Evolutionary conservation across 2,888 invertebrate species (phyloP), one percentile per base, ranked within the genome.

Genomic region (Tetragonisca angustula): DNA sequence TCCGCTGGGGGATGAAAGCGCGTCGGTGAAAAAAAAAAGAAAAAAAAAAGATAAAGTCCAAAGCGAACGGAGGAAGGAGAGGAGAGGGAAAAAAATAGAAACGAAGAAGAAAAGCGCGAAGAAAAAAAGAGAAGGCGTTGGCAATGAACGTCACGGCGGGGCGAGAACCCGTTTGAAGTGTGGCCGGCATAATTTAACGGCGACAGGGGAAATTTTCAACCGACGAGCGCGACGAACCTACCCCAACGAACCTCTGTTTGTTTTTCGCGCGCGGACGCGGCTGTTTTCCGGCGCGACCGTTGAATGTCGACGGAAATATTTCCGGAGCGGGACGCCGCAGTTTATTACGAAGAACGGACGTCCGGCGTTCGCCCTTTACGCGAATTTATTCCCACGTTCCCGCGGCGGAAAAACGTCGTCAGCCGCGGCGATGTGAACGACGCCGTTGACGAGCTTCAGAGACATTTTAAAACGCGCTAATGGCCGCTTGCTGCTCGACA

Each of bases 291-390:
- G 70, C 64, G 70, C 24, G 61, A 32, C 73, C 74, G 68, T 70
- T 76, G 82, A 81, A 77, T 69, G 78, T 73, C 83, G 89, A 83
- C 77, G 75, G 68, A 84, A 85, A 86, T 84, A 82, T 86, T 87
- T 88, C 88, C 88, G 85, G 86, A 83, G 65, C 81, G 80, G 85
- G 79, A 81, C 13, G 81, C 70, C 82, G 74, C 79, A 83, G 87
- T 89, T 89, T 89, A 89, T 89, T 87, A 86, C 86, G 77, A 84
- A 69, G 85, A 83, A 74, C 84, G 89, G 87, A 89, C 84, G 82
- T 89, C 89, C 89, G 84, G 64, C 82, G 83, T 83, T 84, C 84
- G 83, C 70, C 77, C 83, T 80, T 82, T 73, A 76, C 81, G 67
- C 83, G 76, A 83, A 84, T 87, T 88, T 85, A 86, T 89, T 84